These are phyloP conservation scores for Petrocephalus microphthalmus DNA, from an alignment of 2,113 vertebrate genomes.

Conservation along the genomic window DNA sequence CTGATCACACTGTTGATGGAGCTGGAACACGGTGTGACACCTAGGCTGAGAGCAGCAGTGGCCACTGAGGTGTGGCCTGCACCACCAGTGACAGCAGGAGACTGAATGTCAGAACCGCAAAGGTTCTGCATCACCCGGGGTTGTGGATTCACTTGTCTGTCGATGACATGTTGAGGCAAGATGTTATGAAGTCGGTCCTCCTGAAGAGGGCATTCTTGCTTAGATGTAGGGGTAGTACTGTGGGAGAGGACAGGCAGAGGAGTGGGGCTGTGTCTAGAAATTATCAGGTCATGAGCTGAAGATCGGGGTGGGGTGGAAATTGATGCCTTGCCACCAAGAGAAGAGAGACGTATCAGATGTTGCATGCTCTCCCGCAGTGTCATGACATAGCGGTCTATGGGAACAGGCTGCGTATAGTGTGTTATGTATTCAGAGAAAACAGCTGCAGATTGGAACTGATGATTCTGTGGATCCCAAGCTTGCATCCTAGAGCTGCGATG, in stretches of 20 bases:
- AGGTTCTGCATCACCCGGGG: not conserved
- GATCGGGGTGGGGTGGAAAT: not conserved
- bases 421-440: constrained; percentile 76
- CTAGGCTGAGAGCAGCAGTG: not conserved
- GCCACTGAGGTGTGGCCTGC: not conserved
- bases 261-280: not conserved
- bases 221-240: not conserved
- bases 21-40: not conserved
- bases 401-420: constrained; percentile 63
- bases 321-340: not conserved
- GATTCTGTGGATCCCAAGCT: constrained; percentile 45
- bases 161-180: not conserved
- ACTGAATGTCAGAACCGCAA: not conserved
- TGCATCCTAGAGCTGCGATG: constrained; percentile 51
- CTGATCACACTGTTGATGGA: constrained; percentile 68
- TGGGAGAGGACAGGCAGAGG: not conserved
- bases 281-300: not conserved
- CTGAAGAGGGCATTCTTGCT: not conserved
- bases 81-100: not conserved
- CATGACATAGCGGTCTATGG: constrained; percentile 71
- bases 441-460: constrained; percentile 4
- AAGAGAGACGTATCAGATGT: constrained; percentile 44
- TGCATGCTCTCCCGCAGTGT: constrained; percentile 69
- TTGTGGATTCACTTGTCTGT: not conserved
- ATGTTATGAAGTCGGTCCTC: not conserved